Evolutionary conservation across 2,113 vertebrate species (phyloP).

Genomic region (Gorilla gorilla): DNA sequence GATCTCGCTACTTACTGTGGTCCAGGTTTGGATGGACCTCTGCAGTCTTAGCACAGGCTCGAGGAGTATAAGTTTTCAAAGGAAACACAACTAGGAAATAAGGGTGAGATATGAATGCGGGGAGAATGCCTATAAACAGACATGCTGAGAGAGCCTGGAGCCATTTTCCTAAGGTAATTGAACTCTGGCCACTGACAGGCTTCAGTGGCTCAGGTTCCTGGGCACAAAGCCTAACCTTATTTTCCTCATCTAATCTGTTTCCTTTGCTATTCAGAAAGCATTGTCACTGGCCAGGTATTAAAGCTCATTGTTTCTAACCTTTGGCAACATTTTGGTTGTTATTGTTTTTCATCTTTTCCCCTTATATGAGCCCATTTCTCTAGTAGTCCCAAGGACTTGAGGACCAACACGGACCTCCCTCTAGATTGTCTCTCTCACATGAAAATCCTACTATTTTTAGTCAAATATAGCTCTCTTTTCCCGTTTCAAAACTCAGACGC

Average conservation of each 20-base stretch:
- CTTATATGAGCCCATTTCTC: neutral
- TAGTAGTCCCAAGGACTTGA: neutral
- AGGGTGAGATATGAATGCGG: neutral
- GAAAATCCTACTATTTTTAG: constrained; percentile 35
- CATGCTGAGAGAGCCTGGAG: neutral
- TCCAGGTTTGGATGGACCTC: neutral
- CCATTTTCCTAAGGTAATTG: neutral
- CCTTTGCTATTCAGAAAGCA: neutral
- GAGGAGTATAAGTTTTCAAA: constrained; percentile 8
- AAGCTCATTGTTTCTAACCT: neutral
- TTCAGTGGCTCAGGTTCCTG: constrained; percentile 14
- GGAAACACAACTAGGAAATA: constrained; percentile 26
- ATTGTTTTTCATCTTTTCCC: neutral
- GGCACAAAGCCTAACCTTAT: neutral
- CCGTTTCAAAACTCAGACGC: constrained; percentile 18
- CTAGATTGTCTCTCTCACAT: neutral
- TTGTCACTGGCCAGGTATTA: neutral
- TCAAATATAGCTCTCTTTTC: neutral
- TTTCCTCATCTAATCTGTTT: constrained; percentile 22
- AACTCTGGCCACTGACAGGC: neutral
- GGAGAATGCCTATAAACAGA: neutral
- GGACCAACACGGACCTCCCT: neutral
- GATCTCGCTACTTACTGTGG: neutral
- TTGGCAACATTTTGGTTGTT: neutral
- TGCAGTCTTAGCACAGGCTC: neutral